These are phyloP conservation scores for Hippopotamus amphibius DNA, from an alignment of 2,113 vertebrate genomes.

Conservation along the genomic window DNA sequence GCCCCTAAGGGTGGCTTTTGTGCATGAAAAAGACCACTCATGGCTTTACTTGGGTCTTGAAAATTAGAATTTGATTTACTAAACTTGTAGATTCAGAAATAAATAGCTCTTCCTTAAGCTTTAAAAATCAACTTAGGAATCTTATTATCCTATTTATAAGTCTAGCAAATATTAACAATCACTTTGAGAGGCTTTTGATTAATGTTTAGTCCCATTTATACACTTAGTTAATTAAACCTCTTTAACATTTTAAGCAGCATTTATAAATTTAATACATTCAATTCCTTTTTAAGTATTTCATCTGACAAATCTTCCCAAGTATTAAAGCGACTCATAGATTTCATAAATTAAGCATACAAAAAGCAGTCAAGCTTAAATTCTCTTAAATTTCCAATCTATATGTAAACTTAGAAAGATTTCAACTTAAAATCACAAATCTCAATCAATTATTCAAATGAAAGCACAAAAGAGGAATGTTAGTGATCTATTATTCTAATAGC, in stretches of 20 bases:
- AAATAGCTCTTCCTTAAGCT: constrained; percentile 47
- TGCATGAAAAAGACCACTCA: constrained; percentile 57
- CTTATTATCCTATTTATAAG: constrained; percentile 68
- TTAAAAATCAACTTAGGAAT: constrained; percentile 66
- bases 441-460: constrained; percentile 5
- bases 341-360: constrained; percentile 47
- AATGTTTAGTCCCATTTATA: constrained; percentile 67
- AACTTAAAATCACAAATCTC: constrained; percentile 47
- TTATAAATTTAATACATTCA: constrained; percentile 63
- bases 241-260: constrained; percentile 68
- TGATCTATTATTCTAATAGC: not conserved
- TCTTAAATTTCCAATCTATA: constrained; percentile 26
- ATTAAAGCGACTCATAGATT: not conserved
- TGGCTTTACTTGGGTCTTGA: constrained; percentile 37
- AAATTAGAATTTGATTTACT: constrained; percentile 76
- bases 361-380: not conserved
- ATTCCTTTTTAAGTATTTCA: constrained; percentile 66
- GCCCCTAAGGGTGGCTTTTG: not conserved
- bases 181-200: constrained; percentile 67
- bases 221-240: constrained; percentile 74
- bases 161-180: constrained; percentile 73
- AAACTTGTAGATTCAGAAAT: constrained; percentile 71
- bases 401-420: constrained; percentile 49
- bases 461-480: not conserved
- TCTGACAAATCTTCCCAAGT: constrained; percentile 48